Evolutionary conservation across 2,888 invertebrate genomes (phyloP), one percentile per base, ranked within the genome.

Genomic region (Watsonalla cultraria): DNA sequence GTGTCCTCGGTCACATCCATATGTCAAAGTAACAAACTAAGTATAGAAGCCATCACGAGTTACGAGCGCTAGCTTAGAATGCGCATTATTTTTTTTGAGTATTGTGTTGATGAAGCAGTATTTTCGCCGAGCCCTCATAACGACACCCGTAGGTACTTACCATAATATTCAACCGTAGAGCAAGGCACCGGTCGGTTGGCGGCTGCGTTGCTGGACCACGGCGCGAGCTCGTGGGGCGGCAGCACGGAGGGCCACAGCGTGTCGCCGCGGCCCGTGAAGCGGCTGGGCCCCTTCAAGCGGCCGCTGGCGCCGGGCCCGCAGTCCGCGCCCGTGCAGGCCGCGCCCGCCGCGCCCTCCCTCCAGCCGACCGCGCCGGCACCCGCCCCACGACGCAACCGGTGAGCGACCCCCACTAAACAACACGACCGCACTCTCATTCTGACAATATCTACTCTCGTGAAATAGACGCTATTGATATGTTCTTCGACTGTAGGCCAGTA

Each of bases 201-300:
- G 5, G 92, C 93, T 45, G 93, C 94, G 5, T 70, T 94, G 15
- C 84, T 92, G 54, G 94, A 92, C 91, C 92, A 75, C 88, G 92
- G 92, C 78, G 78, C 83, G 13, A 69, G 65, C 55, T 59, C 78
- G 51, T 92, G 85, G 91, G 82, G 72, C 76, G 75, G 72, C 33
- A 61, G 72, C 52, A 57, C 66, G 37, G 84, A 82, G 53, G 47
- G 78, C 4, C 82, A 76, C 69, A 65, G 82, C 11, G 80, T 76
- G 55, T 95, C 95, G 0, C 95, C 95, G 50, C 91, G 95, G 51
- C 94, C 95, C 5, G 80, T 92, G 62, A 95, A 95, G 76, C 94
- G 95, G 52, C 92, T 95, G 66, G 93, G 93, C 2, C 92, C 92
- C 60, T 94, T 94, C 88, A 93, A 92, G 65, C 89, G 92, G 35